Evolutionary conservation across 35 echinoderm and acorn worm genomes (phyloP).

Genomic region (Heliocidaris erythrogramma): DNA sequence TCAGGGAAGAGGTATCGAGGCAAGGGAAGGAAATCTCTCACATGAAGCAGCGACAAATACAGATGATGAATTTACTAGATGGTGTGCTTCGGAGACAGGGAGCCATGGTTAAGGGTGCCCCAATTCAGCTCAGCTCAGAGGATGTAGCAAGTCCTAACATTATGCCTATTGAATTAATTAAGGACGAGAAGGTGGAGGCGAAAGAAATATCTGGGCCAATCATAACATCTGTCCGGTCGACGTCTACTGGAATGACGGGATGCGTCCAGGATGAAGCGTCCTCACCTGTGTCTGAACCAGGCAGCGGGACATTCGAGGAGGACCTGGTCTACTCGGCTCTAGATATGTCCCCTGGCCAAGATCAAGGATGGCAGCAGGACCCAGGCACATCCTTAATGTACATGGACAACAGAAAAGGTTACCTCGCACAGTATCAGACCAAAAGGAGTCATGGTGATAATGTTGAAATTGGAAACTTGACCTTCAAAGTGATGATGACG

Average conservation of each 20-base stretch:
- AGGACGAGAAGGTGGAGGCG: background rate
- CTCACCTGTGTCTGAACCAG: background rate
- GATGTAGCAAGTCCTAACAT: background rate
- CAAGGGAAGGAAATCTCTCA: background rate
- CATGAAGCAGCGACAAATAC: background rate
- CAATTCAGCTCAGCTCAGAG: background rate
- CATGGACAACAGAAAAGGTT: background rate
- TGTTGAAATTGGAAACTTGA: background rate
- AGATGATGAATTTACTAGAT: background rate
- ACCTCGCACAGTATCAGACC: background rate
- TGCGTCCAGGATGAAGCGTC: background rate
- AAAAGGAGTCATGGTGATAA: background rate
- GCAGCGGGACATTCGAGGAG: background rate
- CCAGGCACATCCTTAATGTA: background rate
- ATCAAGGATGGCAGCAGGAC: background rate
- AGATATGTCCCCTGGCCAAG: background rate
- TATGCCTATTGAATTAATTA: too few species aligned
- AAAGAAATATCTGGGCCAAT: background rate
- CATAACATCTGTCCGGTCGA: background rate
- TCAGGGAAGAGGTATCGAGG: background rate
- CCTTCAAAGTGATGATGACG: background rate
- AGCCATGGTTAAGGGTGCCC: background rate
- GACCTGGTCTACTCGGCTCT: background rate
- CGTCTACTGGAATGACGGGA: background rate
- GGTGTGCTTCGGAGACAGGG: background rate